Conservation (phyloP, 2,113 vertebrate genomes). For the Vicugna pacos region DNA sequence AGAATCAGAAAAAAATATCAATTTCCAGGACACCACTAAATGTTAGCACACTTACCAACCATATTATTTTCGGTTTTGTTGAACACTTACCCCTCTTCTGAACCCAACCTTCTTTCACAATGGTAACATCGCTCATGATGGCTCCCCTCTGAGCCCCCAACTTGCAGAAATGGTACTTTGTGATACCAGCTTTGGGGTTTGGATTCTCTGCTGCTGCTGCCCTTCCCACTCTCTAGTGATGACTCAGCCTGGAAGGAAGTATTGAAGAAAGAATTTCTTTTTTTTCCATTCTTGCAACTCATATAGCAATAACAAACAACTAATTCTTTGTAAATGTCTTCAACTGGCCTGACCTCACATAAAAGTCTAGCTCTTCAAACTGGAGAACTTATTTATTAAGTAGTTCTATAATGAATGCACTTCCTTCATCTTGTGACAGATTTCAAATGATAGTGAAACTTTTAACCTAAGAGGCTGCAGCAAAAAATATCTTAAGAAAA, state of each 20-base stretch:
- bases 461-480: constrained; percentile 61
- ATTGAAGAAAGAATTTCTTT: constrained; percentile 91
- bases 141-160: constrained; percentile 93
- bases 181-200: constrained; percentile 87
- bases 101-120: constrained; percentile 99
- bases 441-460: constrained; percentile 67
- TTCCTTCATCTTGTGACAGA: constrained; percentile 75
- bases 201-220: constrained; percentile 89
- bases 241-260: constrained; percentile 97
- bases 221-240: constrained; percentile 94
- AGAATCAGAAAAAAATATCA: not conserved
- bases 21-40: not conserved
- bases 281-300: constrained; percentile 88
- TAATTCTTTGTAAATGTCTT: constrained; percentile 88
- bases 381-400: constrained; percentile 78
- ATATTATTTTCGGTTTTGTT: not conserved
- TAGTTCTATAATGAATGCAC: constrained; percentile 77
- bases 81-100: constrained; percentile 98
- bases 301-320: constrained; percentile 91
- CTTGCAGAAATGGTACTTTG: constrained; percentile 92
- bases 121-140: constrained; percentile 99
- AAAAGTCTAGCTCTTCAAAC: constrained; percentile 82
- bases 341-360: constrained; percentile 82
- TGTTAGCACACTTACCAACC: not conserved
- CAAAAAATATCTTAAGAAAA: constrained; percentile 75